Base-by-base conservation (phyloP, 2,888 invertebrate genomes). In the Nomada flava region DNA sequence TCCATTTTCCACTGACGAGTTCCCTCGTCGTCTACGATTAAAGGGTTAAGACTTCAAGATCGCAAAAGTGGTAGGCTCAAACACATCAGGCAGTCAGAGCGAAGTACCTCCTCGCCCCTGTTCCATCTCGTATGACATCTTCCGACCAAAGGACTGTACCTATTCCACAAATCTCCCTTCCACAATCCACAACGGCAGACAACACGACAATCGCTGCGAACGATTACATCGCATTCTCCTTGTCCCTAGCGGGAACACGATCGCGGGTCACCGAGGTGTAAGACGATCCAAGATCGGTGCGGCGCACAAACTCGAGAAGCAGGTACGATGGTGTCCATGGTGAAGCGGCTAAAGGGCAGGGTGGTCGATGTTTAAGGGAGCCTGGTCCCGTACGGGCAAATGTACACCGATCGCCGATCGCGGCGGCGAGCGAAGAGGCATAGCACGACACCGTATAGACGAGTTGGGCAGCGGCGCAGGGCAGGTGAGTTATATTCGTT, bases 401-500 rank as follows among this genome's bases (percentile, higher is more conserved):
- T 85, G 86, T 86, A 81, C 76, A 23, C 7, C 65, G 70, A 57
- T 65, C 59, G 36, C 69, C 20, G 55, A 55, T 55, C n/a, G 55
- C 2, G 77, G 75, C 53, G 68, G 81, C 65, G 75, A 64, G 53
- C 29, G 62, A 67, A 52, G 62, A 36, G 55, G 23, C 65, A 67
- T 52, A 52, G 70, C 76, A 69, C 64, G 75, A 80, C 77, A 71
- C 73, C 67, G 73, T 74, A 53, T 69, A 69, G 82, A 82, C 71
- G 44, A 26, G 29, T 42, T 18, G 63, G 59, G 47, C 60, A 55
- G 67, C 47, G 59, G 59, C 55, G 64, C 67, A 62, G 76, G 85
- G 88, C 88, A 88, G 88, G 92, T 92, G 92, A 92, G 90, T 92
- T 92, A 92, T 92, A 91, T 90, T 90, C 89, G 89, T 88, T 89